Evolutionary conservation across 2,797 vertebrate species (phyloP).

Genomic region (Alcedo atthis): DNA sequence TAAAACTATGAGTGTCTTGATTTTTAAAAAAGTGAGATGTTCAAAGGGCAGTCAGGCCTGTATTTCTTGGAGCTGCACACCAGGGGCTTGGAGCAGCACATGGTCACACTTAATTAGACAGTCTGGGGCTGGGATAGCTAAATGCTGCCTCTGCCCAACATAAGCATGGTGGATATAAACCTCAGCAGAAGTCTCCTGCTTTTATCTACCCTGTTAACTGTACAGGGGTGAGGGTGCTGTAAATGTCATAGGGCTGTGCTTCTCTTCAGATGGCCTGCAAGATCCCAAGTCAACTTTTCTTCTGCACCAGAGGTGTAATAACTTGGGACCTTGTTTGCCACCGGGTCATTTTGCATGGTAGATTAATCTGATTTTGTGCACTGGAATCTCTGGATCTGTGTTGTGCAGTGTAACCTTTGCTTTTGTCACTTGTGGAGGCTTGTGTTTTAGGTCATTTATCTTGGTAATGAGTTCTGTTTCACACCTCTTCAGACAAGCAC

Average conservation of each 20-base stretch:
- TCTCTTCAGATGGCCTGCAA: background rate
- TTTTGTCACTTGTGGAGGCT: background rate
- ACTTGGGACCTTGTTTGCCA: background rate
- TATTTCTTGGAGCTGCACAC: background rate
- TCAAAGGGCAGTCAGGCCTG: background rate
- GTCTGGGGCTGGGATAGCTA: background rate
- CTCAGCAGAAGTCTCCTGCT: background rate
- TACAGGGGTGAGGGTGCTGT: background rate
- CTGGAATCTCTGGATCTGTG: background rate
- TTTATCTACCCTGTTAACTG: background rate
- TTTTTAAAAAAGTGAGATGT: background rate
- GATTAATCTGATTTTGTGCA: background rate
- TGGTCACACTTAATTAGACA: background rate
- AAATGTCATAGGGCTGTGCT: background rate
- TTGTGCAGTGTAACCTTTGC: background rate
- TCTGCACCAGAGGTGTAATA: background rate
- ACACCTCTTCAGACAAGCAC: slow-evolving; percentile 16
- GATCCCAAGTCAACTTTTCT: background rate
- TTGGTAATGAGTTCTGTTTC: slow-evolving; percentile 44
- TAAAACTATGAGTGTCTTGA: background rate
- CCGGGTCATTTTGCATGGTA: background rate
- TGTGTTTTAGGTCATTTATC: slow-evolving; percentile 22
- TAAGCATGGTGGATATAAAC: accelerated
- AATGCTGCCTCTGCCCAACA: background rate
- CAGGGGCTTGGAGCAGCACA: accelerated